phyloP scores from a whole-genome alignment of 2,113 vertebrate genomes.

The Ciconia stormi region DNA sequence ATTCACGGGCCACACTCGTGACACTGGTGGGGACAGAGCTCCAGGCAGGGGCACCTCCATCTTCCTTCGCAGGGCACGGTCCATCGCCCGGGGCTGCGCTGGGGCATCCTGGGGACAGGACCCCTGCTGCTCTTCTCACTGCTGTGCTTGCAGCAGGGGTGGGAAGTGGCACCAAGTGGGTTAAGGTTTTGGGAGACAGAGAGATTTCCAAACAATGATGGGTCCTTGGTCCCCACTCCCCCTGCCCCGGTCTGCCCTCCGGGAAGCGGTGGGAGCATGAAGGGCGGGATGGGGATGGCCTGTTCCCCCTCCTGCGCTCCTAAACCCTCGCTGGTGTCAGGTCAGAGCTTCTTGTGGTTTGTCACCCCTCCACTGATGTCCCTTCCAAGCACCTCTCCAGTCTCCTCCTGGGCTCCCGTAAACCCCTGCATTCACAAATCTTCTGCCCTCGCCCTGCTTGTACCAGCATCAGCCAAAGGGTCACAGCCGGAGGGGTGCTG shows the following conservation, averaged over 20 bases:
- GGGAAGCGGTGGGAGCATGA: neutral
- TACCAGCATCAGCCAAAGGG: neutral
- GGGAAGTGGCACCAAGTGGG: neutral
- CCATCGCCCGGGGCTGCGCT: fast-evolving
- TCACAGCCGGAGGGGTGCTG: neutral
- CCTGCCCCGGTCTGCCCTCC: neutral
- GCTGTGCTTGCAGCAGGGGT: neutral
- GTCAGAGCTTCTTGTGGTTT: neutral
- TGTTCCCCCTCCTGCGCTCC: neutral
- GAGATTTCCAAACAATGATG: neutral
- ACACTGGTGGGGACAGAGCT: neutral
- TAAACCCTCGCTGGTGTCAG: neutral
- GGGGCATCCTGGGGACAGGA: neutral
- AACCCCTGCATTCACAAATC: neutral
- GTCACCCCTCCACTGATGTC: neutral
- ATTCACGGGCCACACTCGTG: fast-evolving
- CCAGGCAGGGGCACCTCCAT: neutral
- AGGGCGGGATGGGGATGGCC: neutral
- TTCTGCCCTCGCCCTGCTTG: neutral
- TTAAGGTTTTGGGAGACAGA: neutral
- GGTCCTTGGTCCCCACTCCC: neutral
- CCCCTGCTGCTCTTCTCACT: neutral
- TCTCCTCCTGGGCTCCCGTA: neutral
- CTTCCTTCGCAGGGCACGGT: fast-evolving
- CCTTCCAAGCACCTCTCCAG: neutral